Conservation (phyloP, 1,140 invertebrate species). For the Antheraea mylitta region DNA sequence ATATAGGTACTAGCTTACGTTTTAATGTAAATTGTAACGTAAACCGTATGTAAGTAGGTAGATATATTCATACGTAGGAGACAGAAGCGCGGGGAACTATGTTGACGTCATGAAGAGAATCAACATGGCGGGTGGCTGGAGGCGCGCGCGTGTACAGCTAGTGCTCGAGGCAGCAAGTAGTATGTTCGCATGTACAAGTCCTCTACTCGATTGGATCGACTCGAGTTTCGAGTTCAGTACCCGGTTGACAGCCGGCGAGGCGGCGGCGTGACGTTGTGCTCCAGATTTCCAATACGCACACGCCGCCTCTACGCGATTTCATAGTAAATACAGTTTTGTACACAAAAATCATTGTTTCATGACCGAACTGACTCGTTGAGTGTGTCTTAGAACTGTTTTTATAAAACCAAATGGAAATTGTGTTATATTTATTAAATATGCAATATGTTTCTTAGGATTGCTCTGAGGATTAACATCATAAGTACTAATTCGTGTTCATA, state of each 20-base stretch:
- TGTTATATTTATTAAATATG: conserved; percentile 11
- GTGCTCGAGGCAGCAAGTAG: conserved; percentile 13
- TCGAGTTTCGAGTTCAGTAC: conserved; percentile 59
- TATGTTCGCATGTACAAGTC: conserved; percentile 18
- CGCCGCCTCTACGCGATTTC: conserved; percentile 72
- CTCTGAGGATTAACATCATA: conserved; percentile 35
- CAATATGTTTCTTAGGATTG: conserved; percentile 48
- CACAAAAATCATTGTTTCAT: conserved; percentile 39
- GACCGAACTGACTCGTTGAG: conserved; percentile 20
- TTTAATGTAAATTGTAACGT: background rate
- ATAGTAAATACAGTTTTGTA: conserved; percentile 70
- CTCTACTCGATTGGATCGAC: conserved; percentile 43
- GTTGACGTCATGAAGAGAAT: conserved; percentile 57
- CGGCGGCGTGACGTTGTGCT: conserved; percentile 61
- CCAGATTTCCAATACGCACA: conserved; percentile 50
- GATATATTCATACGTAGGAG: conserved; percentile 14
- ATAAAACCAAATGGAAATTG: conserved; percentile 15
- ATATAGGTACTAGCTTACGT: background rate
- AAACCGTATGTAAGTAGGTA: background rate
- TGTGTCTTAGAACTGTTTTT: conserved; percentile 17
- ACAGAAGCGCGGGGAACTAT: conserved; percentile 18
- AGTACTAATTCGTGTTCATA: conserved; percentile 4
- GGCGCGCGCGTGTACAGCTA: conserved; percentile 25
- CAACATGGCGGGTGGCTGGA: conserved; percentile 53
- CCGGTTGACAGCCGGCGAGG: conserved; percentile 74